Evolutionary conservation across 92 coral and sea anemone genomes (phyloP).

Genomic region (Anthopleura xanthogrammica): DNA sequence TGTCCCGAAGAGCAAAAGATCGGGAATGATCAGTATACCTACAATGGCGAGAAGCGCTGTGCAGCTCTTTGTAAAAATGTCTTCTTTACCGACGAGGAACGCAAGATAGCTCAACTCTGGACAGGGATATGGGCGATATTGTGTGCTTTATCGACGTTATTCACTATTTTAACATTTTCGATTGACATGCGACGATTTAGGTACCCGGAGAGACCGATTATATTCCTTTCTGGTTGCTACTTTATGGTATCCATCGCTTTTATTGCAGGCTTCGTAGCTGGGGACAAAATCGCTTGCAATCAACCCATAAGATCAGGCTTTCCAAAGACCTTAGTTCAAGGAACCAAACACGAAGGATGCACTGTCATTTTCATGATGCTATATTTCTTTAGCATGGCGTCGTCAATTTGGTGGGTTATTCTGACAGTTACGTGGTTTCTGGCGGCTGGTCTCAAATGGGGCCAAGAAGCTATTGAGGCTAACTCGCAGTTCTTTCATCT

Average conservation of each 20-base stretch:
- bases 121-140: slow-evolving; percentile 93
- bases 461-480: slow-evolving; percentile 99
- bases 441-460: slow-evolving; percentile 99
- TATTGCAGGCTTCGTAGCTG: slow-evolving; percentile 87
- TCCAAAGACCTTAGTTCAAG: slow-evolving; percentile 78
- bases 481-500: slow-evolving; percentile 98
- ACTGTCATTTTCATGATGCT: slow-evolving; percentile 95
- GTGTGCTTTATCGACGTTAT: slow-evolving; percentile 85
- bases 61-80: slow-evolving; percentile 90
- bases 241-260: slow-evolving; percentile 93
- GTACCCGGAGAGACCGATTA: slow-evolving; percentile 97
- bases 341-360: slow-evolving; percentile 96
- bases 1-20: slow-evolving; percentile 80
- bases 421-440: slow-evolving; percentile 96
- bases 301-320: slow-evolving; percentile 48
- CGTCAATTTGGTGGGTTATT: slow-evolving; percentile 99
- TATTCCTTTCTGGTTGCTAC: slow-evolving; percentile 95
- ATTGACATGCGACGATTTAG: slow-evolving; percentile 96
- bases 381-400: slow-evolving; percentile 98
- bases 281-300: slow-evolving; percentile 85
- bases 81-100: slow-evolving; percentile 77
- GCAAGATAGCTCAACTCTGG: slow-evolving; percentile 90
- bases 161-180: slow-evolving; percentile 85
- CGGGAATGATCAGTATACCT: slow-evolving; percentile 83
- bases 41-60: slow-evolving; percentile 76